These are phyloP conservation scores for Amphiduros pacificus DNA, from an alignment of 2,888 invertebrate species.

Conservation along the genomic window DNA sequence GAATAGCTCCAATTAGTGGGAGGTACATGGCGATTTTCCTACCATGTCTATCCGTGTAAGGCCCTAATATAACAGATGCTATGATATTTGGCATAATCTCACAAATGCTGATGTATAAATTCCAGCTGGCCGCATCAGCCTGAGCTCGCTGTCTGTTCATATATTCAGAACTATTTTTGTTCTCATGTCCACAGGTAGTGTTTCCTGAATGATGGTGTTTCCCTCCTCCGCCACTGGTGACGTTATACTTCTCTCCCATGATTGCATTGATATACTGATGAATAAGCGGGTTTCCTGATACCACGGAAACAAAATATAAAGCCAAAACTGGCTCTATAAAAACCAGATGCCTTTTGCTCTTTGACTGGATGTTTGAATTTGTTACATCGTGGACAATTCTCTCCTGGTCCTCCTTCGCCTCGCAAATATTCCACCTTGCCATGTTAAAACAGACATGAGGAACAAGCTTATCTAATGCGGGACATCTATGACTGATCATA, in stretches of 20 bases:
- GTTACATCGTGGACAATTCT: no score
- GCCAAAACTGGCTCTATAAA: constrained; percentile 2
- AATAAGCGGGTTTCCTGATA: neutral
- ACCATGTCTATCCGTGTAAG: constrained; percentile 3
- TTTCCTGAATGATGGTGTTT: no score
- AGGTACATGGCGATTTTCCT: neutral
- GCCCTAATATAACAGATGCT: neutral
- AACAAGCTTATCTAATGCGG: no score
- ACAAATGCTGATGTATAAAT: neutral
- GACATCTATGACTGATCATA: no score
- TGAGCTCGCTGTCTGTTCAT: neutral
- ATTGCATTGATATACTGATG: constrained; percentile 1
- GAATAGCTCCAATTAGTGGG: neutral
- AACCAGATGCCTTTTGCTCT: no score
- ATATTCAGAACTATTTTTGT: neutral
- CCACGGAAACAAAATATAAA: neutral
- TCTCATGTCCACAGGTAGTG: neutral
- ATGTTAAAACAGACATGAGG: no score
- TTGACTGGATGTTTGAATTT: no score
- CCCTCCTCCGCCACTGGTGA: neutral
- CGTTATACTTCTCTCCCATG: neutral
- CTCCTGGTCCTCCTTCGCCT: no score
- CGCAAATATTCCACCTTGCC: no score
- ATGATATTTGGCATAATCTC: neutral
- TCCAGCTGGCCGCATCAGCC: neutral